Evolutionary conservation across 2,113 vertebrate genomes (phyloP), one percentile per base, ranked within the genome.

Genomic region (Nothocercus julius): DNA sequence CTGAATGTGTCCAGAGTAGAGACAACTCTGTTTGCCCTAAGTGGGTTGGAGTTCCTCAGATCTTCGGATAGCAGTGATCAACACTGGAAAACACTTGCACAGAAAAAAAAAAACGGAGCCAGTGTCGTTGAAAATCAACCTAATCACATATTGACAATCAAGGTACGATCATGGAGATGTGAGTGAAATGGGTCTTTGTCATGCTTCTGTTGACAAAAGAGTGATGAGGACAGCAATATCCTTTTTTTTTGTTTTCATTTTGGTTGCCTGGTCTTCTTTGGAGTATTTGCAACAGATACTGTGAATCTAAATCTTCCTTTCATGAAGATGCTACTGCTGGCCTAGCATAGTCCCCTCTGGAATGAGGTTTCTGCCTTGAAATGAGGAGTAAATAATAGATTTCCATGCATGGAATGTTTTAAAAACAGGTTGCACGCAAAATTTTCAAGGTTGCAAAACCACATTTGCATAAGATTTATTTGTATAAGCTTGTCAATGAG

Each of bases 391-490:
- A 78, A 85, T 27, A 93, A 34, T 4, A 75, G 61, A 84, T 80
- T 68, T 78, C 34, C 72, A 79, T 42, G 80, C 49, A 59, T 14
- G 7, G 53, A 89, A 61, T 63, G 5, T 49, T 89, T 87, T 75
- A 80, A 89, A 93, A 93, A 44, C n/a, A 92, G n/a, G 38, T 85
- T 87, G 66, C 27, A 56, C 49, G 38, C 19, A 59, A 69, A 78
- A 47, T 69, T 59, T 88, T 82, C 62, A 82, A 38, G 72, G 63
- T 73, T 85, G 62, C 82, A 87, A 87, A 79, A 80, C 2, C 19
- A 14, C 5, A 49, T 87, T 92, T 92, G 73, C 78, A 83, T 91
- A 93, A 93, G 44, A 25, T 78, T 77, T 59, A 59, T 82, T 82
- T 92, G 74, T 62, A 79, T 76, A 90, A 82, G 47, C 7, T 3